Evolutionary conservation across 2,888 invertebrate species (phyloP).

Genomic region (Pollenia angustigena): DNA sequence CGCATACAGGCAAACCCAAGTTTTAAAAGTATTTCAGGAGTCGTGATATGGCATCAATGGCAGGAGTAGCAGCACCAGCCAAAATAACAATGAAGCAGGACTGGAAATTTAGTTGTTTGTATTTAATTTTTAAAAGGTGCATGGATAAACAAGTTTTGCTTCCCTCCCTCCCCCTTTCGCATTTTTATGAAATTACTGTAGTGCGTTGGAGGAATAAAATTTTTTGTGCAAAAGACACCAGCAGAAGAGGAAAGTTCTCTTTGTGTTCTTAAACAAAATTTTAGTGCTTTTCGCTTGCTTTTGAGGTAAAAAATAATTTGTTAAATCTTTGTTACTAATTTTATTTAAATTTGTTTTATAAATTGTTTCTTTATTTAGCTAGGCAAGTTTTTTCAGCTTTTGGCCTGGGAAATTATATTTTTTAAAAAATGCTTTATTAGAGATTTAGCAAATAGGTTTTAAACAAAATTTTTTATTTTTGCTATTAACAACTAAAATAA

Average conservation of each 20-base stretch:
- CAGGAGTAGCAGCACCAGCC: not conserved
- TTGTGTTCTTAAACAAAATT: not conserved
- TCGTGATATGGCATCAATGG: not conserved
- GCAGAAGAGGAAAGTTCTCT: conserved; percentile 8
- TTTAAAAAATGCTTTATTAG: too few relatives aligned
- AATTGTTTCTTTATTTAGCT: not conserved
- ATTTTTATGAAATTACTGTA: not conserved
- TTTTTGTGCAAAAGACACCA: not conserved
- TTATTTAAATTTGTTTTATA: not conserved
- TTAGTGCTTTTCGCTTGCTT: conserved; percentile 12
- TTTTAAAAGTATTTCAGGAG: not conserved
- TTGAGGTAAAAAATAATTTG: conserved; percentile 48
- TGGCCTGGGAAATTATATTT: too few relatives aligned
- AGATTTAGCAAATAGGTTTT: too few relatives aligned
- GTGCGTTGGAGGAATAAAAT: not conserved
- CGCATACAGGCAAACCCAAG: not conserved
- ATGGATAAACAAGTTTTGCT: conserved; percentile 42
- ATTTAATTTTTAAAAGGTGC: conserved; percentile 39
- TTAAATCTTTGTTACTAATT: conserved; percentile 31
- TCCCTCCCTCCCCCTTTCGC: not conserved
- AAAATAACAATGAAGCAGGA: conserved; percentile 34
- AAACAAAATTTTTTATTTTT: too few relatives aligned
- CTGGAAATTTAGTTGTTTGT: conserved; percentile 33
- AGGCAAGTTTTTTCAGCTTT: too few relatives aligned
- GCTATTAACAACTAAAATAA: too few relatives aligned